A percentile compares a stretch with the other conserved stretches of the same genome.
Conservation (phyloP, 2,797 vertebrate genomes). For the Ispidina lecontei region DNA sequence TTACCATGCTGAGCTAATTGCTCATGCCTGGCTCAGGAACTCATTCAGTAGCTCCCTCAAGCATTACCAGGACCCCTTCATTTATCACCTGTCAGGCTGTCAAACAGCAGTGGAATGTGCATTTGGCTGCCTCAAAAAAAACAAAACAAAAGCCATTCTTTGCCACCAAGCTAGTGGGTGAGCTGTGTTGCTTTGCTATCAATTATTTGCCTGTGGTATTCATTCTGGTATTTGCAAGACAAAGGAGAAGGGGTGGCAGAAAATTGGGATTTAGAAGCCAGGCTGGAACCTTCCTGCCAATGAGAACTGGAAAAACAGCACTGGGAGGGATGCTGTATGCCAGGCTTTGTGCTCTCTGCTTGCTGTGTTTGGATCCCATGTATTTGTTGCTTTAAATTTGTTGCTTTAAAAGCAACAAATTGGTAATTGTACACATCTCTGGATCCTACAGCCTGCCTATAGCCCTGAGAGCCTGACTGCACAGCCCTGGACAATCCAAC, state of each 20-base stretch:
- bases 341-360: not conserved
- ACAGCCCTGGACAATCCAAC: not conserved
- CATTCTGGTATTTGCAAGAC: conserved; percentile 5
- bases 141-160: not conserved
- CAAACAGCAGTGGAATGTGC: not conserved
- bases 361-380: not conserved
- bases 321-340: not conserved
- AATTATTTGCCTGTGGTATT: not conserved
- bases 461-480: not conserved
- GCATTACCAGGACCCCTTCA: not conserved
- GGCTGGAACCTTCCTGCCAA: not conserved
- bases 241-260: conserved; percentile 20
- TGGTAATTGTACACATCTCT: not conserved
- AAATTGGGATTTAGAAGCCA: not conserved
- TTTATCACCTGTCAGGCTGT: conserved; percentile 1
- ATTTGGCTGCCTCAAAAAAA: not conserved
- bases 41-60: not conserved
- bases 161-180: not conserved
- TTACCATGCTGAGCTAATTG: not conserved
- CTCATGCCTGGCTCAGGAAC: not conserved
- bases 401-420: not conserved
- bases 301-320: not conserved
- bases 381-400: not conserved
- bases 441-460: not conserved
- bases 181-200: not conserved